These are phyloP conservation scores for Hemaris fuciformis DNA, from an alignment of 2,888 invertebrate species.

Conservation along the genomic window DNA sequence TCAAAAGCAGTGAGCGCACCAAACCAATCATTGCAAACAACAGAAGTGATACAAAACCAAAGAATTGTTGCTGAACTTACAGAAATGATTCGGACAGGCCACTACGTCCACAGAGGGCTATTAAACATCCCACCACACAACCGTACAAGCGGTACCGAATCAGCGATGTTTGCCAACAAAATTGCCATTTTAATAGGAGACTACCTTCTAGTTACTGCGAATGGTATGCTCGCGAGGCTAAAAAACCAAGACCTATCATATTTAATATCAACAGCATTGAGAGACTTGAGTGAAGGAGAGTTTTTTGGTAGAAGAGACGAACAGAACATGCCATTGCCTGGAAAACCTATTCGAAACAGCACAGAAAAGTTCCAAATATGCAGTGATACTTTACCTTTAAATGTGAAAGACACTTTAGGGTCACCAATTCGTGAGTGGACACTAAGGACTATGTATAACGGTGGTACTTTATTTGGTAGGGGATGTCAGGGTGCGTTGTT, in stretches of 20 bases:
- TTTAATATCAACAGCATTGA: slow-evolving; percentile 89
- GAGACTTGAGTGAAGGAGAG: slow-evolving; percentile 91
- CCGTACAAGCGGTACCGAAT: slow-evolving; percentile 79
- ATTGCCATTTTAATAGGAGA: slow-evolving; percentile 93
- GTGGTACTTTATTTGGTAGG: slow-evolving; percentile 85
- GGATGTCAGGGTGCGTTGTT: slow-evolving; percentile 91
- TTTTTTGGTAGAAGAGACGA: slow-evolving; percentile 88
- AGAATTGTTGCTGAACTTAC: slow-evolving; percentile 84
- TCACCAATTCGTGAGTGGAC: slow-evolving; percentile 87
- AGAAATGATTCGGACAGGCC: slow-evolving; percentile 94
- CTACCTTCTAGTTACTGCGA: slow-evolving; percentile 91
- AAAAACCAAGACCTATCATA: slow-evolving; percentile 87
- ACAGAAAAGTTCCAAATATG: slow-evolving; percentile 51
- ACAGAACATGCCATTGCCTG: slow-evolving; percentile 88
- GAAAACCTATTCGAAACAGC: slow-evolving; percentile 69
- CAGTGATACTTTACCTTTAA: slow-evolving; percentile 62
- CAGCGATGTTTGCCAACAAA: slow-evolving; percentile 93
- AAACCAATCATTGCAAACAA: slow-evolving; percentile 77
- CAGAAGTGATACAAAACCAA: slow-evolving; percentile 79
- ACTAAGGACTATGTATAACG: slow-evolving; percentile 85
- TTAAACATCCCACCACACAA: slow-evolving; percentile 72
- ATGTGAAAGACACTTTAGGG: slow-evolving; percentile 66
- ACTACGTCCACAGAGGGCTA: slow-evolving; percentile 87
- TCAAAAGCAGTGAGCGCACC: slow-evolving; percentile 87
- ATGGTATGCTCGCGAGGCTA: slow-evolving; percentile 88